Evolutionary conservation across 2,888 invertebrate species (phyloP), one percentile per base, ranked within the genome.

Genomic region (Polymixis flavicincta): DNA sequence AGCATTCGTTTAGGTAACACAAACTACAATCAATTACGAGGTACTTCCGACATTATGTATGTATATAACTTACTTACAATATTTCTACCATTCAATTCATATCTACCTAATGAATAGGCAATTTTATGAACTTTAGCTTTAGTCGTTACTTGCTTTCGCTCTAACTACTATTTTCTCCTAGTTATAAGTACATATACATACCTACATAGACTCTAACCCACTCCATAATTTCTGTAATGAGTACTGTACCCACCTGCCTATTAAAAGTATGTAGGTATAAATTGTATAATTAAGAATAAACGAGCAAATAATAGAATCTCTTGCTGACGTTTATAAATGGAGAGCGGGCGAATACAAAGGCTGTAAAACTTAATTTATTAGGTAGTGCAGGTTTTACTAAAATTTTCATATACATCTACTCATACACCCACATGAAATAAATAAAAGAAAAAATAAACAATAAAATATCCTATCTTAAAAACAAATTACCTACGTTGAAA

Each of bases 91-190:
- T 32, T 57, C 55, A 32, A 28, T 17, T 55, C 19, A 45, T 68
- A 54, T 17, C 9, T 28, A 55, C n/a, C n/a, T n/a, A n/a, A n/a
- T 28, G 19, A 19, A 52, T 48, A 67, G 6, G 42, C 42, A 71
- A 71, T 19, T 45, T 32, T 19, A 55, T 55, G 28, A 69, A 70
- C 69, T 72, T 48, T 42, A 64, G 50, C 3, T 64, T 57, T 70
- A 66, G 32, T 54, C 32, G 28, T 42, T 22, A 45, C 14, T 64
- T 57, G 11, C 57, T 71, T 63, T 76, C 50, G 54, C 65, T 50
- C 11, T 65, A 74, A 50, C 74, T 28, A 66, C 37, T 74, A 37
- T 68, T 45, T 68, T 55, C 28, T 42, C 52, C 37, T 52, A 25
- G 37, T 52, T 71, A 5, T 69, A n/a, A 11, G 3, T 69, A 22